Conservation (phyloP, 2,888 invertebrate genomes). For the Melipona bicolor region DNA sequence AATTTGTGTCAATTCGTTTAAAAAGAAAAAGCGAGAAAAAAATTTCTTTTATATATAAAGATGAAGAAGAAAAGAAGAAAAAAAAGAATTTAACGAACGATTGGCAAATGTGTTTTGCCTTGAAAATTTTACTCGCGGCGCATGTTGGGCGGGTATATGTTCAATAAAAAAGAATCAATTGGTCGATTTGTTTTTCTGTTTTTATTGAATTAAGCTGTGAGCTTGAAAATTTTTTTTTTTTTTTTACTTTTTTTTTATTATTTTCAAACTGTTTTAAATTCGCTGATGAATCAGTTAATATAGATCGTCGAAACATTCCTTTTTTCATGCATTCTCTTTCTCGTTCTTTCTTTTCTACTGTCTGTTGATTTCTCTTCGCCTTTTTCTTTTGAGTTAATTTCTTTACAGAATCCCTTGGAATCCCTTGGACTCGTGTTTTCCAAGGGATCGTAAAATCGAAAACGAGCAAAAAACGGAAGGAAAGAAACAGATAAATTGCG, state of each 20-base stretch:
- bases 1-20: slow-evolving; percentile 48
- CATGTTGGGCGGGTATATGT: neutral
- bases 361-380: neutral
- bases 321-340: slow-evolving; percentile 19
- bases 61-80: neutral
- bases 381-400: neutral
- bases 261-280: neutral
- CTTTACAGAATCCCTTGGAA: neutral
- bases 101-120: slow-evolving; percentile 5
- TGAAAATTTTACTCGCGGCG: slow-evolving; percentile 8
- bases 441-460: neutral
- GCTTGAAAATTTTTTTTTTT: neutral
- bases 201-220: neutral
- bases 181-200: neutral
- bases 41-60: neutral
- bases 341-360: neutral
- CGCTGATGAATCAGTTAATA: neutral
- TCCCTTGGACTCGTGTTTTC: neutral
- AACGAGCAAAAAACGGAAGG: neutral
- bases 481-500: neutral
- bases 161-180: neutral
- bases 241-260: slow-evolving; percentile 10
- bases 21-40: neutral
- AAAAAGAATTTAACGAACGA: neutral
- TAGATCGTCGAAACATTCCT: slow-evolving; percentile 44